These are phyloP conservation scores for Melangyna quadrimaculata DNA, from an alignment of 2,888 invertebrate species.

Conservation along the genomic window DNA sequence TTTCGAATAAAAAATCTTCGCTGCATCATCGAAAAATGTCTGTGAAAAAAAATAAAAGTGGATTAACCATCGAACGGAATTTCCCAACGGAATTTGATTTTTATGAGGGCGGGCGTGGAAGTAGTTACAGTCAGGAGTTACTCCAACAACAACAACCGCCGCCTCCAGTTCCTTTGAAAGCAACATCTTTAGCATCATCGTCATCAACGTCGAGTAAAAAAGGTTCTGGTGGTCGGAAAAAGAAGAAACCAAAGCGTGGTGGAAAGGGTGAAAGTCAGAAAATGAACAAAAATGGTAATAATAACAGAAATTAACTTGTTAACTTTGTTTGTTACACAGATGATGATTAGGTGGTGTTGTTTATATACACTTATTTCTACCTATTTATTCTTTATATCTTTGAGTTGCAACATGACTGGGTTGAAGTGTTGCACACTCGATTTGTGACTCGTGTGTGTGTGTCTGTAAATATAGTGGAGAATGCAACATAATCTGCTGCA, in stretches of 20 bases:
- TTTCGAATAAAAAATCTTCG: conserved; percentile 20
- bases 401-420: conserved; percentile 7
- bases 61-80: conserved; percentile 68
- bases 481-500: not conserved
- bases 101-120: conserved; percentile 14
- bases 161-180: conserved; percentile 54
- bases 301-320: conserved; percentile 36
- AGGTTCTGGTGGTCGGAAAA: conserved; percentile 21
- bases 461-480: not conserved
- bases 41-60: conserved; percentile 65
- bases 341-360: not conserved
- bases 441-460: not conserved
- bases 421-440: not conserved
- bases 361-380: too few species aligned
- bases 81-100: conserved; percentile 33
- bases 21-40: conserved; percentile 53
- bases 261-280: conserved; percentile 73
- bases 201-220: conserved; percentile 1
- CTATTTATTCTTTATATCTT: not conserved
- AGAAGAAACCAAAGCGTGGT: conserved; percentile 64
- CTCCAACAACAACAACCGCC: conserved; percentile 16
- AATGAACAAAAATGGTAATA: conserved; percentile 73
- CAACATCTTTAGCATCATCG: conserved; percentile 35
- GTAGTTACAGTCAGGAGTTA: conserved; percentile 42
- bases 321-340: not conserved